Evolutionary conservation across 2,888 invertebrate genomes (phyloP).

Genomic region (Hypomecis atomaria): DNA sequence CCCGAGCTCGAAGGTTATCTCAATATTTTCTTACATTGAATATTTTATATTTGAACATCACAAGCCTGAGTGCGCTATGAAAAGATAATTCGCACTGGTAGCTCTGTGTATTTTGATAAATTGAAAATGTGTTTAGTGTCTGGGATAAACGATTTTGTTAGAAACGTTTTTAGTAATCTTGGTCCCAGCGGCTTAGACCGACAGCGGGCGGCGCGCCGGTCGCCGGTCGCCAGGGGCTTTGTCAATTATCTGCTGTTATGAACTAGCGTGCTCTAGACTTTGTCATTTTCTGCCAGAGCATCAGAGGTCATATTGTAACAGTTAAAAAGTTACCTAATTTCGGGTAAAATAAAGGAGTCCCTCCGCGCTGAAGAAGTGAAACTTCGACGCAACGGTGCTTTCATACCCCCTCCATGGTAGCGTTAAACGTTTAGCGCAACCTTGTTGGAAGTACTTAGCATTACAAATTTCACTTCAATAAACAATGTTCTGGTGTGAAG

Average conservation of each 20-base stretch:
- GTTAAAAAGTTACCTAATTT: too few species aligned
- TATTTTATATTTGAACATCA: conserved; percentile 34
- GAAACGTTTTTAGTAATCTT: conserved; percentile 35
- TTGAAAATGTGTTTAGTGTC: conserved; percentile 35
- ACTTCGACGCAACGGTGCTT: too few species aligned
- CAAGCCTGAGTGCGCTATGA: conserved; percentile 27
- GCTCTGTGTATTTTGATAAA: conserved; percentile 32
- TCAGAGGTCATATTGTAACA: neutral
- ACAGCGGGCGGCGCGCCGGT: conserved; percentile 10
- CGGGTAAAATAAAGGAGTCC: too few species aligned
- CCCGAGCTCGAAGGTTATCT: conserved; percentile 23
- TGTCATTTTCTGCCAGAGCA: neutral
- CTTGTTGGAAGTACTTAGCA: too few species aligned
- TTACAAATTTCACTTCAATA: too few species aligned
- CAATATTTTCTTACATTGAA: conserved; percentile 37
- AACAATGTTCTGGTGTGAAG: too few species aligned
- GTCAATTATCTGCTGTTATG: neutral
- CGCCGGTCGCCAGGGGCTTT: neutral
- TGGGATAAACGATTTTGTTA: conserved; percentile 23
- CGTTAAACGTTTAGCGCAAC: too few species aligned
- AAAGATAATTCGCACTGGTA: conserved; percentile 32
- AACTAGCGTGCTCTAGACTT: too few species aligned
- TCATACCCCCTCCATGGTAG: too few species aligned
- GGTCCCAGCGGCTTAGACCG: conserved; percentile 2
- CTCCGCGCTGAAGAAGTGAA: too few species aligned